Evolutionary conservation across 2,888 invertebrate genomes (phyloP), one percentile per base, ranked within the genome.

Genomic region (Tethea ocularis): DNA sequence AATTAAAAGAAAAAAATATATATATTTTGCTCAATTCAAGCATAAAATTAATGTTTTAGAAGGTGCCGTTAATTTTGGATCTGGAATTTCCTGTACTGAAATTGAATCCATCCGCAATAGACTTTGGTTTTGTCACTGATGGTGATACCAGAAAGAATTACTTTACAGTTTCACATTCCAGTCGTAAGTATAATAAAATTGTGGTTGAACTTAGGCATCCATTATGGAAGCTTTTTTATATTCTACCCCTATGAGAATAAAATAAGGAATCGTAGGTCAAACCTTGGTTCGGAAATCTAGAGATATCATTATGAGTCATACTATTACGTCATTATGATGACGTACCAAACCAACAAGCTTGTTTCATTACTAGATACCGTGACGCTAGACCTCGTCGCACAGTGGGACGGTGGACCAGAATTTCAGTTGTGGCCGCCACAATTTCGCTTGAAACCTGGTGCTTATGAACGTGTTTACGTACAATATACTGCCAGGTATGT

Each of bases 121-220:
- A 89, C 62, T 83, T 91, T 58, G 86, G 84, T 13, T 79, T 75
- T 64, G 84, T 89, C 56, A 74, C 83, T 2, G 83, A 84, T 56
- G 87, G 84, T 0, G 82, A 86, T 69, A 71, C 79, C 1, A 72
- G 84, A 61, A 88, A 89, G 72, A 69, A 75, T 0, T 87, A 85
- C 72, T 84, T 86, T 69, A 83, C 81, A 8, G 73, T 90, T 17
- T 68, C 76, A 0, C 90, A 91, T 61, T 78, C 88, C 22, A 87
- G 89, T 65, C 67, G 90, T 90, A 26, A 87, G 87, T 52, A 52
- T 17, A 8, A 11, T n/a, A n/a, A n/a, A n/a, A n/a, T n/a, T n/a
- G n/a, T n/a, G n/a, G n/a, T n/a, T n/a, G n/a, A n/a, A n/a, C n/a
- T n/a, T n/a, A n/a, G n/a, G n/a, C n/a, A n/a, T n/a, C n/a, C n/a